Conservation (phyloP, 2,888 invertebrate genomes). For the Quadriops clusia region DNA sequence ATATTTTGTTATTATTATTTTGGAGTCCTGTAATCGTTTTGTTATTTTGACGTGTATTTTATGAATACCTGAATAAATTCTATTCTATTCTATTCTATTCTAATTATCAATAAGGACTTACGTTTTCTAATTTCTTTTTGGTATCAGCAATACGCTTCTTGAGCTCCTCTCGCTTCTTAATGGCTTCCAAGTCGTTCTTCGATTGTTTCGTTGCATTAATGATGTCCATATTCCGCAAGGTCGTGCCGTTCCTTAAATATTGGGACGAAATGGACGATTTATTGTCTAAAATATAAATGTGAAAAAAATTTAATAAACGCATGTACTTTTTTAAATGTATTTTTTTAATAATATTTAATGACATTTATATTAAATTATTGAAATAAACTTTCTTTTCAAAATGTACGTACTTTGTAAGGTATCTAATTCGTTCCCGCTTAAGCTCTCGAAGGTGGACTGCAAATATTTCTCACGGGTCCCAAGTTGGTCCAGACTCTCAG, state of each 20-base stretch:
- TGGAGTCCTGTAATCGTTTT: too few species aligned
- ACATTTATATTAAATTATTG: too few species aligned
- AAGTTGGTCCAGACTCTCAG: slow-evolving; percentile 50
- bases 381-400: too few species aligned
- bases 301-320: slow-evolving; percentile 25
- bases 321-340: too few species aligned
- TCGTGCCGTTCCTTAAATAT: slow-evolving; percentile 31
- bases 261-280: slow-evolving; percentile 54
- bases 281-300: slow-evolving; percentile 30
- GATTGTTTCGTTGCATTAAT: slow-evolving; percentile 45
- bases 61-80: too few species aligned
- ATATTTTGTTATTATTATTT: too few species aligned
- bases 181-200: slow-evolving; percentile 50
- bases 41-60: too few species aligned
- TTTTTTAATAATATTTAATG: too few species aligned
- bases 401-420: slow-evolving; percentile 15
- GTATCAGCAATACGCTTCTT: slow-evolving; percentile 75
- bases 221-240: slow-evolving; percentile 38
- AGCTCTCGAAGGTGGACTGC: slow-evolving; percentile 57
- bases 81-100: background rate
- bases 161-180: slow-evolving; percentile 62
- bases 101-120: slow-evolving; percentile 38
- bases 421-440: slow-evolving; percentile 53
- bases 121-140: slow-evolving; percentile 73
- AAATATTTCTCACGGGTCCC: slow-evolving; percentile 49